Base-by-base conservation (phyloP, 2,888 invertebrate species). In the Mechanitis messenoides region DNA sequence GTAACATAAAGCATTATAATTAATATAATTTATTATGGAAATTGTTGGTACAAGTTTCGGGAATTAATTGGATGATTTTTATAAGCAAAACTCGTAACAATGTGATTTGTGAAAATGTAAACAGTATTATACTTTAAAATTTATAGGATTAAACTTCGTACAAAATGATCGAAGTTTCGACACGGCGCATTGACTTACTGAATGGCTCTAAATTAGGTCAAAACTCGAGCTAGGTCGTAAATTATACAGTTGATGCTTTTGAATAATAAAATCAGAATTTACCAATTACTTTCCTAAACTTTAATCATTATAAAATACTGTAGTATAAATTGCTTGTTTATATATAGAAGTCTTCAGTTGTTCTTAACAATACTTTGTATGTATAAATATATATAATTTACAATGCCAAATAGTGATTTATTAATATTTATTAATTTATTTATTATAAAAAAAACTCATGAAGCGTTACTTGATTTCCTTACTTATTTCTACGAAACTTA, bases 101-200 rank as follows among this genome's bases (percentile, higher is more conserved):
- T 50, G 31, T 31, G 50, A 50, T 50, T 50, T 50, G 50, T 50
- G 11, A 60, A 58, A 65, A 64, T 59, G 12, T 60, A 65, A 65
- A 62, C 62, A 56, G 45, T 58, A 60, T 65, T 65, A 62, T 65
- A 62, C 65, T 65, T 65, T 45, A 47, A 62, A 65, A 65, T 65
- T 59, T 64, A 58, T 59, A 46, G 59, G 60, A 64, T 62, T 62
- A 60, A 65, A 65, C 55, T 55, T 42, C 45, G 55, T 57, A 45
- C 38, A 57, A 59, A 59, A 64, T 56, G 53, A 56, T 61, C 58
- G 60, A 58, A 54, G 47, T 64, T 59, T 59, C 55, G 50, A 50
- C 50, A 28, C 50, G 50, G 50, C 50, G 31, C 50, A 50, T 50
- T 50, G 50, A 50, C 50, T 50, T 50, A 50, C 50, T 50, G 50